Percentiles rank a stretch among this genome's conserved stretches.
Conservation (phyloP, 2,113 vertebrate genomes). For the Gobiocypris rarus region DNA sequence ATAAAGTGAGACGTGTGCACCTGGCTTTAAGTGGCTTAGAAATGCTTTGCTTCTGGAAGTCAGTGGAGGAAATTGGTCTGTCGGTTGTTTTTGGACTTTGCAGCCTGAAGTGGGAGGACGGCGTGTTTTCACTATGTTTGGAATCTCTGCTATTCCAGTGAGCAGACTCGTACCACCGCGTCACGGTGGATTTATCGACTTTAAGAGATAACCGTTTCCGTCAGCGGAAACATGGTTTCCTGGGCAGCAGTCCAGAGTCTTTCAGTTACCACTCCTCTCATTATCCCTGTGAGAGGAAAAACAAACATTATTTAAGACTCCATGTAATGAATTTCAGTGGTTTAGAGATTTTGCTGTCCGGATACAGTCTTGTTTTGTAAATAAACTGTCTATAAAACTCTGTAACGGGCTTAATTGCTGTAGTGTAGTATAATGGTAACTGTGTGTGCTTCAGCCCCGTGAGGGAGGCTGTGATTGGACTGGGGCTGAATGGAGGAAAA, state of each 20-base stretch:
- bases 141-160: constrained; percentile 64
- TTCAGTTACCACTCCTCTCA: constrained; percentile 21
- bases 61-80: background rate
- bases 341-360: background rate
- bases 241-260: background rate
- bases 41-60: background rate
- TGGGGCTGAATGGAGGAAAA: constrained; percentile 3
- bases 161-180: constrained; percentile 17
- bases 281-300: constrained; percentile 8
- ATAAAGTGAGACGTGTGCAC: background rate
- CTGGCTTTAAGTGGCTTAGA: background rate
- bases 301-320: background rate
- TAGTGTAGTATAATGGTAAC: background rate
- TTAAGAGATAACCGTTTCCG: constrained; percentile 31
- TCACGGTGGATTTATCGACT: constrained; percentile 8
- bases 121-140: constrained; percentile 32
- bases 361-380: constrained; percentile 9
- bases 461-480: constrained; percentile 12
- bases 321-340: background rate
- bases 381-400: constrained; percentile 4
- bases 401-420: background rate
- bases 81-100: background rate
- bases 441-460: background rate
- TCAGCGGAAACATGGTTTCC: constrained; percentile 35
- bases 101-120: background rate